Evolutionary conservation across 2,888 invertebrate species (phyloP).

Genomic region (Apoderus coryli): DNA sequence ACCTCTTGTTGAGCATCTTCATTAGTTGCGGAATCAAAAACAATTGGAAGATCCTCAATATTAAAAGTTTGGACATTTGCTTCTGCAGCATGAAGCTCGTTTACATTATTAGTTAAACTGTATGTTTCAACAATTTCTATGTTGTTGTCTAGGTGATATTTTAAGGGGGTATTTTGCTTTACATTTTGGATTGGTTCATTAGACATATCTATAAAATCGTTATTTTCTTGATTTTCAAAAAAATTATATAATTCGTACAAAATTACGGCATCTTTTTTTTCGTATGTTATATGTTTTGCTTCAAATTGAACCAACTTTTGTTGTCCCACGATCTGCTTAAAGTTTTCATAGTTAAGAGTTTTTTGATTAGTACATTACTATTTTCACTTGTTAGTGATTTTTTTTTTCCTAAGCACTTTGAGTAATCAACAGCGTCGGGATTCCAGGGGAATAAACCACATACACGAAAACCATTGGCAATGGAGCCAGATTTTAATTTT

Average conservation of each 20-base stretch:
- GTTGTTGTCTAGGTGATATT: too few species aligned
- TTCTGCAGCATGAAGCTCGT: too few species aligned
- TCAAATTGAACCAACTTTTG: too few species aligned
- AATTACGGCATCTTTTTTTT: too few species aligned
- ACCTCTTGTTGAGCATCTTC: constrained; percentile 6
- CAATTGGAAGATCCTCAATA: constrained; percentile 9
- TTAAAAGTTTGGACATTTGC: constrained; percentile 8
- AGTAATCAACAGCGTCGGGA: constrained; percentile 4
- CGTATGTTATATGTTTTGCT: too few species aligned
- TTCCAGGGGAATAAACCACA: constrained; percentile 6
- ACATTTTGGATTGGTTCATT: too few species aligned
- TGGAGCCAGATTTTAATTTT: background rate
- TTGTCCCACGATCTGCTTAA: constrained; percentile 3
- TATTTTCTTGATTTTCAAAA: too few species aligned
- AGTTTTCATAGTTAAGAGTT: constrained; percentile 2
- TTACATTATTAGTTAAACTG: too few species aligned
- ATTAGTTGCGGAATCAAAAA: constrained; percentile 6
- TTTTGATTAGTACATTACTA: constrained; percentile 1
- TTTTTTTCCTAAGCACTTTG: constrained; percentile 5
- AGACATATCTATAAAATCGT: too few species aligned
- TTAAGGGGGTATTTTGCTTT: too few species aligned
- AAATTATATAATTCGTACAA: too few species aligned
- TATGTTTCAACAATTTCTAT: too few species aligned
- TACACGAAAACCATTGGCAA: constrained; percentile 8
- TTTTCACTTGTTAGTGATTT: background rate